Base-by-base conservation (phyloP, 2,888 invertebrate genomes). In the Timema cristinae region DNA sequence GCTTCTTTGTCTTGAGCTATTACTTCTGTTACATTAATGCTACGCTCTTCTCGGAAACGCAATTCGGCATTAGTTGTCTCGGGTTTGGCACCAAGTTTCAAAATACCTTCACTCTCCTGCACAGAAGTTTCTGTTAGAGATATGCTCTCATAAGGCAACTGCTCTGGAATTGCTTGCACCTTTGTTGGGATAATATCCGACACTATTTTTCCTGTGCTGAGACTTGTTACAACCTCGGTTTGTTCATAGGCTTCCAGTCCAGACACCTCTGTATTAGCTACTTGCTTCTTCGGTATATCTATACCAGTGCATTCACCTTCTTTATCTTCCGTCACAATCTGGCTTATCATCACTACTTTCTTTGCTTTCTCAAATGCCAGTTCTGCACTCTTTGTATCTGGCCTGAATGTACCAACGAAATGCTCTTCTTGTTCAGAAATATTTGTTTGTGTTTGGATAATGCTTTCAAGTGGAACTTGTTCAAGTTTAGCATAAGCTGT, bases 371-470 rank as follows among this genome's bases (percentile, higher is more conserved):
- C 77, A 32, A 75, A 71, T 47, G 77, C 74, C 8, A 79, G 66
- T 68, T 76, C 77, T 50, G 79, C 77, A 71, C 70, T 78, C 71
- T 79, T 79, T 50, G 74, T 76, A 59, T 77, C 77, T 63, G 76
- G 74, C 67, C 75, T 75, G 48, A 76, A 70, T 73, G 80, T 79
- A 69, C 80, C 73, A 16, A 73, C 66, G 50, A 88, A 79, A 47
- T 78, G 75, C 70, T 79, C 81, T 82, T 88, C 88, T 76, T 80
- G 84, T 79, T 88, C 88, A 48, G 83, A 85, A 50, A 83, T 74
- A 59, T 85, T 76, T 54, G 85, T 81, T 80, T 86, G 86, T 48
- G 82, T 84, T 78, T 85, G 85, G 75, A 85, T 82, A 69, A 86
- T 72, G 15, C 85, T 82, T 76, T 81, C 82, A 71, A 83, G 81